A percentile compares a stretch with the other conserved stretches of the same genome.
These are phyloP conservation scores for Arion vulgaris DNA, from an alignment of 1,140 invertebrate species.

Conservation along the genomic window DNA sequence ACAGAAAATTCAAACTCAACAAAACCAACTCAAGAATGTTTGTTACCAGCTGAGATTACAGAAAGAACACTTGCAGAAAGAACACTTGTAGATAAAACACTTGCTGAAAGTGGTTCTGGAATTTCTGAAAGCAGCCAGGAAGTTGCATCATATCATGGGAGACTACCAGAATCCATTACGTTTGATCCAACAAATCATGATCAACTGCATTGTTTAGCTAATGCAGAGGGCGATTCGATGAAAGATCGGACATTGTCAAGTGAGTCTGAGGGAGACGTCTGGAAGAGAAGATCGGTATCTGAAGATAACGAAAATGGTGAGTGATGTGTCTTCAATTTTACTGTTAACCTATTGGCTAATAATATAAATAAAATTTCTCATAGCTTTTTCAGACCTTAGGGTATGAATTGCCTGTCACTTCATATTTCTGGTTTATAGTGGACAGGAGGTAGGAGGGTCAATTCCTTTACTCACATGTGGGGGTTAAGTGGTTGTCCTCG, in stretches of 20 bases:
- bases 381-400: no score
- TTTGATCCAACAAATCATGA: not conserved
- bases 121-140: not conserved
- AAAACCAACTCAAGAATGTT: not conserved
- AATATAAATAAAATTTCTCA: no score
- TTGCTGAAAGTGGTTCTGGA: not conserved
- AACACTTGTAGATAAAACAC: no score
- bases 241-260: not conserved
- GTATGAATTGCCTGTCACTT: no score
- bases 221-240: not conserved
- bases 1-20: not conserved
- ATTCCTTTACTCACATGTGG: no score
- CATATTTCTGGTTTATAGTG: no score
- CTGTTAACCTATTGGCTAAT: no score
- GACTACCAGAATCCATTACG: not conserved
- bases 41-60: not conserved
- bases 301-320: conserved; percentile 6
- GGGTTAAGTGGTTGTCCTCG: no score
- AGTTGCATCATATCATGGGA: not conserved
- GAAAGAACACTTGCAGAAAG: not conserved
- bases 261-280: conserved; percentile 39
- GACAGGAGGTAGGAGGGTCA: no score
- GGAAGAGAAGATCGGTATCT: conserved; percentile 34
- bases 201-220: not conserved
- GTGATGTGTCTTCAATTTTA: no score